Conservation (phyloP, 1,140 invertebrate species). For the Octopus bimaculoides region DNA sequence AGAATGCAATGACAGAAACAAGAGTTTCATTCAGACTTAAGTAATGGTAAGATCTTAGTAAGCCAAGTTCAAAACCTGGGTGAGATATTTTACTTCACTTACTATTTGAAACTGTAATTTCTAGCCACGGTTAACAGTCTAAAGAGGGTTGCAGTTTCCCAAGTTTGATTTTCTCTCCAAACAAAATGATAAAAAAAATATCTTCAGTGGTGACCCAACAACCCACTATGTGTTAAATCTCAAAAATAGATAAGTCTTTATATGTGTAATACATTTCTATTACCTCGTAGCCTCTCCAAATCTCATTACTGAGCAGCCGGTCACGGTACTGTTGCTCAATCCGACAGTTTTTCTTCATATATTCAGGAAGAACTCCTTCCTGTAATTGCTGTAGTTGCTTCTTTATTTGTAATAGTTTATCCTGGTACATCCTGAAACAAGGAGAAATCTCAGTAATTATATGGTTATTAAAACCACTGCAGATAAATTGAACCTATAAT, state of each 20-base stretch:
- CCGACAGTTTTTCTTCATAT: constrained; percentile 75
- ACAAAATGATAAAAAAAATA: too few species aligned
- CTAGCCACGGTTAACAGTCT: too few species aligned
- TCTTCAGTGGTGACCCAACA: too few species aligned
- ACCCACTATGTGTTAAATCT: too few species aligned
- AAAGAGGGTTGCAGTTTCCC: too few species aligned
- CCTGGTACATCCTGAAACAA: constrained; percentile 79
- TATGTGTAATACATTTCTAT: not conserved
- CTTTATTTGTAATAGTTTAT: constrained; percentile 85
- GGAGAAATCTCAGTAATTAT: not conserved
- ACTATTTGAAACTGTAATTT: too few species aligned
- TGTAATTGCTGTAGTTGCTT: constrained; percentile 83
- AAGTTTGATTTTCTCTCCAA: too few species aligned
- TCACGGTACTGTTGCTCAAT: constrained; percentile 80
- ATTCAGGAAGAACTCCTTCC: constrained; percentile 83
- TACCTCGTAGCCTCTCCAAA: constrained; percentile 73
- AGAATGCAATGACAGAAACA: not conserved
- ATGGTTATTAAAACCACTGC: too few species aligned
- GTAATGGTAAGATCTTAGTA: too few species aligned
- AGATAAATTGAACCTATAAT: too few species aligned
- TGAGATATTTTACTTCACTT: not conserved
- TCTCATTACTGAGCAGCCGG: constrained; percentile 74
- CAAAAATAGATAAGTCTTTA: too few species aligned
- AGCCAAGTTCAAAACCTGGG: not conserved
- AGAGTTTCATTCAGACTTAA: too few species aligned